phyloP scores from a whole-genome alignment of 2,888 invertebrate genomes.

The Cremastinae sp. region DNA sequence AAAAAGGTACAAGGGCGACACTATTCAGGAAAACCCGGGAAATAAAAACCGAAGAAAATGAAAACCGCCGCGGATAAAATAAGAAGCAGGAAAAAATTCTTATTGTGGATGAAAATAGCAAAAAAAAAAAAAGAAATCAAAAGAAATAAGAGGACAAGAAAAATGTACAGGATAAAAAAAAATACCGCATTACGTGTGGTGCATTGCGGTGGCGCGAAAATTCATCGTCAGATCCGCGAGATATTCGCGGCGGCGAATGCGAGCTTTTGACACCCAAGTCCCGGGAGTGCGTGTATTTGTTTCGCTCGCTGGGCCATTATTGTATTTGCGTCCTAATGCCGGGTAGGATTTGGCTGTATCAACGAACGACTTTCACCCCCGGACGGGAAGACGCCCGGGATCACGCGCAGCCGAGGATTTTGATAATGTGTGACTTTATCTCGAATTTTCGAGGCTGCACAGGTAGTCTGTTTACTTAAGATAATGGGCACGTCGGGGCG shows the following conservation, averaged over 20 bases:
- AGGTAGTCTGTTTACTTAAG: conserved; percentile 78
- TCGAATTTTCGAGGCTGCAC: conserved; percentile 71
- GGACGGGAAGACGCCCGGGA: conserved; percentile 28
- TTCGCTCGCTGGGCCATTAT: conserved; percentile 17
- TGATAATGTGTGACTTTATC: conserved; percentile 78
- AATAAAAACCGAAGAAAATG: too few relatives aligned
- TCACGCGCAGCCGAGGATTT: conserved; percentile 70
- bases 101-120: too few relatives aligned
- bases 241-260: conserved; percentile 9
- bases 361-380: conserved; percentile 48
- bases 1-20: too few relatives aligned
- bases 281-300: background rate
- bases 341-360: conserved; percentile 53
- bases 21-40: too few relatives aligned
- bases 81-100: too few relatives aligned
- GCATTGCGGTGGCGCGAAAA: conserved; percentile 55
- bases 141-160: conserved; percentile 6
- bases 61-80: too few relatives aligned
- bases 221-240: conserved; percentile 26
- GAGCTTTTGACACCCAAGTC: conserved; percentile 30
- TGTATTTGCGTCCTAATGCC: conserved; percentile 20
- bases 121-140: too few relatives aligned
- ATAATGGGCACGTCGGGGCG: conserved; percentile 72
- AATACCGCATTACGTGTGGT: conserved; percentile 54
- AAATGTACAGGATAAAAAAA: conserved; percentile 3